Evolutionary conservation across 2,888 invertebrate species (phyloP), one percentile per base, ranked within the genome.

Genomic region (Macrophya alboannulata): DNA sequence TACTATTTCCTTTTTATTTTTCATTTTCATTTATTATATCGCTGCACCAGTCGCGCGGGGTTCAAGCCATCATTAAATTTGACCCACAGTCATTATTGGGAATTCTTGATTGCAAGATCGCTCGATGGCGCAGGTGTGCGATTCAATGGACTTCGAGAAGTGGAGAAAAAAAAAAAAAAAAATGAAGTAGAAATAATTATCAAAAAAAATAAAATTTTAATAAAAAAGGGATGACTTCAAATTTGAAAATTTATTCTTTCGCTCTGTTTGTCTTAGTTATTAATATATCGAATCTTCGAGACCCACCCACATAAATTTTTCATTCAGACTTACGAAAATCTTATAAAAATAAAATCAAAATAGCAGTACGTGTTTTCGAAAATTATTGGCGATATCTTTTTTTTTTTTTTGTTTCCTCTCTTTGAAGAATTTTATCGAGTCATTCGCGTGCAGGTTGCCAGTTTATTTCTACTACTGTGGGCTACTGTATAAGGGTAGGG

Each of bases 1-100:
- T 68, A 68, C 65, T 43, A n/a, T 31, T 31, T 31, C 51, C 31
- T 51, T 87, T 31, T 37, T 15, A 51, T 51, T 48, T 48, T 9
- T 48, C 77, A 71, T 43, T 21, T 83, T 55, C 55, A 74, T 82
- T 68, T 72, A 48, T 76, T 82, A 31, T 82, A 45, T 79, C 59
- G 59, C 55, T 55, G 55, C 71, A 51, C 65, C 72, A 84, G 43
- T 10, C 65, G 48, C 62, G 77, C 31, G 31, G 3, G 85, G 84
- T 76, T 62, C 68, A 51, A 79, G 81, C 79, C 85, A 76, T 88
- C 87, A 86, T 88, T 88, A 88, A 88, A 88, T 86, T 86, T 88
- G 88, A 88, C 88, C 88, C 83, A 85, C 85, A 87, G 86, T 86
- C 86, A 84, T 88, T 87, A 88, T 88, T 85, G 86, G 86, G 74